Percentiles rank a stretch among this genome's conserved stretches.
Conservation (phyloP, 2,797 vertebrate genomes). For the Numenius phaeopus region DNA sequence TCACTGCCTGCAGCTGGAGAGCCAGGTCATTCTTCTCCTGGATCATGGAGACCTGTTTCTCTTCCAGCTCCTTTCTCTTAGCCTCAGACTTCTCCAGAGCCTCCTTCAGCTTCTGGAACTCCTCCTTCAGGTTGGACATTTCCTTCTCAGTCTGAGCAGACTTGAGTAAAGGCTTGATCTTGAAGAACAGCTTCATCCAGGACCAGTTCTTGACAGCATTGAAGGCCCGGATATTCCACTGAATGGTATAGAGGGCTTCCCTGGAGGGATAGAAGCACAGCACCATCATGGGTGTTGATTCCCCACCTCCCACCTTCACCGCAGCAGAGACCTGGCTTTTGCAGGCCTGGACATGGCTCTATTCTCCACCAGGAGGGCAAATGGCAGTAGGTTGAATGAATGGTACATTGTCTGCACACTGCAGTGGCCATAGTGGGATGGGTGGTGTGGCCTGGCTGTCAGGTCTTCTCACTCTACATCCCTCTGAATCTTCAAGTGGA, state of each 20-base stretch:
- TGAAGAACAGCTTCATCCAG: slow-evolving; percentile 97
- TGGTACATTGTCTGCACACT: background rate
- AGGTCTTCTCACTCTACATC: background rate
- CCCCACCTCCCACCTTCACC: background rate
- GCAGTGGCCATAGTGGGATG: background rate
- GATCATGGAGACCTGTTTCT: slow-evolving; percentile 90
- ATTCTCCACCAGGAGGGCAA: background rate
- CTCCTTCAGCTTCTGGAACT: slow-evolving; percentile 82
- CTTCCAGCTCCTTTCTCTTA: slow-evolving; percentile 92
- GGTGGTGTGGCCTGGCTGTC: background rate
- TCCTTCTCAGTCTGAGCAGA: slow-evolving; percentile 91
- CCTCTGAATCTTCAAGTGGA: background rate
- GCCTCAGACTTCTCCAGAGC: slow-evolving; percentile 87
- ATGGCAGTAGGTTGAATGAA: background rate
- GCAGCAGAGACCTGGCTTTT: background rate
- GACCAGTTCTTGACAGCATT: slow-evolving; percentile 94
- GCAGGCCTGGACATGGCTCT: background rate
- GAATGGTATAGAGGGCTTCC: slow-evolving; percentile 92
- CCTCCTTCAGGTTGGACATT: slow-evolving; percentile 81
- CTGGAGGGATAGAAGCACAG: slow-evolving; percentile 66
- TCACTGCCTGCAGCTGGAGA: slow-evolving; percentile 92
- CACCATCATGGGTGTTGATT: background rate
- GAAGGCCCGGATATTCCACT: slow-evolving; percentile 95
- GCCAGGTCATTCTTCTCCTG: slow-evolving; percentile 93
- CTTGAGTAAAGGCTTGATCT: slow-evolving; percentile 92